Conservation (phyloP, 1,140 invertebrate genomes). For the Drosophila kepulauana region DNA sequence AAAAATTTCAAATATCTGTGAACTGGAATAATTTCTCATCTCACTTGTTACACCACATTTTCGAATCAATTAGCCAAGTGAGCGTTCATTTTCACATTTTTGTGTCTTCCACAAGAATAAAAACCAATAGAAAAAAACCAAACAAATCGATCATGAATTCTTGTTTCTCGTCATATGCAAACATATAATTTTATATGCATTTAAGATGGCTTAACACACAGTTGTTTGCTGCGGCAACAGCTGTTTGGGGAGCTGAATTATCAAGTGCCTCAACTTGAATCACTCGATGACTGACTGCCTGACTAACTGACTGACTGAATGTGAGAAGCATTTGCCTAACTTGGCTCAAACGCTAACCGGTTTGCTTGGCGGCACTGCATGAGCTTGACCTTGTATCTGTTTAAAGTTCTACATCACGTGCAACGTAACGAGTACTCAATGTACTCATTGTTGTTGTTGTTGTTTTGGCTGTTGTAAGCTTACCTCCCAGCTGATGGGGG, state of each 20-base stretch:
- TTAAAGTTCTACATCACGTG: slow-evolving; percentile 61
- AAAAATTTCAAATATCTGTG: neutral
- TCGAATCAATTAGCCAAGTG: neutral
- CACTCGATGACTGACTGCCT: slow-evolving; percentile 11
- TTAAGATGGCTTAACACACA: neutral
- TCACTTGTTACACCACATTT: slow-evolving; percentile 16
- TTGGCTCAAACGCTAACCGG: slow-evolving; percentile 7
- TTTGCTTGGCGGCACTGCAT: slow-evolving; percentile 37
- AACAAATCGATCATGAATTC: neutral
- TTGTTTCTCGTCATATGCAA: neutral
- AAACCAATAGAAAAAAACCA: neutral
- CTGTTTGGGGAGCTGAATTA: slow-evolving; percentile 9
- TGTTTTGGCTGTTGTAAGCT: neutral
- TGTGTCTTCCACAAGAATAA: neutral
- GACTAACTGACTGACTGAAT: slow-evolving; percentile 9
- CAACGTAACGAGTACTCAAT: slow-evolving; percentile 40
- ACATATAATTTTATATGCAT: neutral
- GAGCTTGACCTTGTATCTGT: slow-evolving; percentile 78
- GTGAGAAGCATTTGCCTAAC: slow-evolving; percentile 31
- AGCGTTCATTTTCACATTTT: neutral
- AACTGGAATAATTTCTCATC: slow-evolving; percentile 3
- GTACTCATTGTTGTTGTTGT: slow-evolving; percentile 11
- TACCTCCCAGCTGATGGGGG: slow-evolving; percentile 21
- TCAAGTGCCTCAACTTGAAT: slow-evolving; percentile 10
- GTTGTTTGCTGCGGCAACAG: slow-evolving; percentile 1